These are phyloP conservation scores for Cetoscarus ocellatus DNA, from an alignment of 2,797 vertebrate species.

Conservation along the genomic window DNA sequence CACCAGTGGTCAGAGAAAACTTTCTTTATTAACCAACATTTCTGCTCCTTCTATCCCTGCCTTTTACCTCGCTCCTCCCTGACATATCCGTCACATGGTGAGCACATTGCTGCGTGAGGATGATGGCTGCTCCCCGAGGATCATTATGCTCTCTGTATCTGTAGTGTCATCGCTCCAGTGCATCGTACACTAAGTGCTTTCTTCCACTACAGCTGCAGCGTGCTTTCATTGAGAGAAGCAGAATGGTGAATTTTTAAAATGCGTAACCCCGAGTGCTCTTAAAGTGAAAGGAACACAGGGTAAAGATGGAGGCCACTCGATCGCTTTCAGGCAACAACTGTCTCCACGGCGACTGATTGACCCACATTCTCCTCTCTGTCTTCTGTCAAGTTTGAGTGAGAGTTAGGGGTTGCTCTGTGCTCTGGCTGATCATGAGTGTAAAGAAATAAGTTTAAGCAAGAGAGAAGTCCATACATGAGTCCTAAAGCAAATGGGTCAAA, in stretches of 20 bases:
- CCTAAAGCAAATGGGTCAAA: too few relatives aligned
- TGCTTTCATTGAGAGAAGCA: slow-evolving; percentile 39
- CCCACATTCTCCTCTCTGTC: slow-evolving; percentile 57
- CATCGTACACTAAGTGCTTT: slow-evolving; percentile 20
- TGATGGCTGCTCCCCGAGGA: slow-evolving; percentile 26
- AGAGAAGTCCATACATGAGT: too few relatives aligned
- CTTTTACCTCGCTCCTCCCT: background rate
- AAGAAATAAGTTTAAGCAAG: too few relatives aligned
- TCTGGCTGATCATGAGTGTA: slow-evolving; percentile 25
- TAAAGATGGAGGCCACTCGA: slow-evolving; percentile 38
- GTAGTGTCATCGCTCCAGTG: slow-evolving; percentile 37
- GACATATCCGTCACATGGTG: slow-evolving; percentile 8
- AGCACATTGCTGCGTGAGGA: slow-evolving; percentile 12
- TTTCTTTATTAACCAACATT: background rate
- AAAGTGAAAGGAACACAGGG: slow-evolving; percentile 38
- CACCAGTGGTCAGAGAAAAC: background rate
- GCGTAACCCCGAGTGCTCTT: slow-evolving; percentile 53
- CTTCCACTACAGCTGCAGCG: slow-evolving; percentile 38
- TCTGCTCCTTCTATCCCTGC: background rate
- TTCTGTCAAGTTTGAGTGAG: slow-evolving; percentile 41
- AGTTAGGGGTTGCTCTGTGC: too few relatives aligned
- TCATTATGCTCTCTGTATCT: slow-evolving; percentile 6
- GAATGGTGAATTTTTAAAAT: slow-evolving; percentile 68
- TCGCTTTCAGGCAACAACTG: slow-evolving; percentile 47
- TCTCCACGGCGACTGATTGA: slow-evolving; percentile 68